These are phyloP conservation scores for Aphodius sticticus DNA, from an alignment of 2,888 invertebrate species.

Conservation along the genomic window DNA sequence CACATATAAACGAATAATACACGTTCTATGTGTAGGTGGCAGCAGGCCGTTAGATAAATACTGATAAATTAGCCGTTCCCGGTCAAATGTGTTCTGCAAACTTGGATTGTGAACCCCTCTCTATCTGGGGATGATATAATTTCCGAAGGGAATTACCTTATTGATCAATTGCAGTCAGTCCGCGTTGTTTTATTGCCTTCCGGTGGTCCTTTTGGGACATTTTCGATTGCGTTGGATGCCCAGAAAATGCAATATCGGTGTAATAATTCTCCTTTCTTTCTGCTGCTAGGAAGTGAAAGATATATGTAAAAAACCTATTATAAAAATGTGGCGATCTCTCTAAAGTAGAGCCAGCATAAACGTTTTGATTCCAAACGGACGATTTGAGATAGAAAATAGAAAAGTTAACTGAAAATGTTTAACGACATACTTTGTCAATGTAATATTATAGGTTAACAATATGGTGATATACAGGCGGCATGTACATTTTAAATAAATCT, in stretches of 20 bases:
- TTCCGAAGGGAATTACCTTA: constrained; percentile 7
- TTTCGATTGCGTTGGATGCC: constrained; percentile 7
- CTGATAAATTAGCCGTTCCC: constrained; percentile 34
- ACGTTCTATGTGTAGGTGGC: constrained; percentile 32
- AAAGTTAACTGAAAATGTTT: too few relatives aligned
- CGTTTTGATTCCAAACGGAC: too few relatives aligned
- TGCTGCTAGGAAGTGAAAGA: background rate
- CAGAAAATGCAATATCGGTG: background rate
- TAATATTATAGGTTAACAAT: too few relatives aligned
- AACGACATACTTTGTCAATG: too few relatives aligned
- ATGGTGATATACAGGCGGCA: too few relatives aligned
- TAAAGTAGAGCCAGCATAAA: too few relatives aligned
- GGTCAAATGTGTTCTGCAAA: constrained; percentile 25
- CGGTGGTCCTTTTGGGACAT: background rate
- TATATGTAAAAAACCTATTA: too few relatives aligned
- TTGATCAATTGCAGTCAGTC: background rate
- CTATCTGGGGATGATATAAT: background rate
- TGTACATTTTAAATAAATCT: too few relatives aligned
- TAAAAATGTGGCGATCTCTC: too few relatives aligned
- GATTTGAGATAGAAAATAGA: too few relatives aligned
- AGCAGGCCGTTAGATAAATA: constrained; percentile 30
- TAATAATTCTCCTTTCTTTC: background rate
- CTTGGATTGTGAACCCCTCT: constrained; percentile 7
- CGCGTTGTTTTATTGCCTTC: constrained; percentile 6
- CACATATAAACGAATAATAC: constrained; percentile 38